Conservation (phyloP, 2,113 vertebrate species). For the Microtus richardsoni region DNA sequence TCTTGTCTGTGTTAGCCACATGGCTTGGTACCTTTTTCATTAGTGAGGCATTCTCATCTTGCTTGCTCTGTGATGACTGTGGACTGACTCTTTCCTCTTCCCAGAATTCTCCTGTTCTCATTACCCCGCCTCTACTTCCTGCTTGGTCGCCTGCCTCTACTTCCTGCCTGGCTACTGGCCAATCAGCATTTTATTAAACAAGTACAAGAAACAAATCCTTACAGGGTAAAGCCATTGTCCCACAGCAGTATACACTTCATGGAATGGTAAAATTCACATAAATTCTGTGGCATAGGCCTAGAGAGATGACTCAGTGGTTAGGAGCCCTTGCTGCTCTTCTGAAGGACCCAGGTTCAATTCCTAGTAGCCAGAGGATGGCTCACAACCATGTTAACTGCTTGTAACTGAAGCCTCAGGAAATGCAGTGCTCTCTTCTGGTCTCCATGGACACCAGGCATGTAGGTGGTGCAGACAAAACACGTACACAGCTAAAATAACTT, state of each 20-base stretch:
- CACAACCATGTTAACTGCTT: background rate
- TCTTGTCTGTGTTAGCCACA: too few species aligned
- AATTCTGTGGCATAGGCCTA: background rate
- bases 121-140: too few species aligned
- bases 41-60: too few species aligned
- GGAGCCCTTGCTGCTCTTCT: background rate
- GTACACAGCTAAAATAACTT: background rate
- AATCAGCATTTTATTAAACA: too few species aligned
- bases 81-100: too few species aligned
- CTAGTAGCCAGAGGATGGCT: background rate
- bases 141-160: too few species aligned
- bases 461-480: background rate
- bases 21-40: too few species aligned
- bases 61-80: too few species aligned
- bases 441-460: background rate
- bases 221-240: too few species aligned
- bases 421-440: background rate
- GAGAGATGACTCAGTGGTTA: background rate
- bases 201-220: too few species aligned
- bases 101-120: too few species aligned
- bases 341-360: background rate
- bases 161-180: too few species aligned
- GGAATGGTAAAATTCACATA: conserved; percentile 1
- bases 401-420: background rate
- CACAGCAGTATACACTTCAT: background rate